These are phyloP conservation scores for Microtus ochrogaster DNA, from an alignment of 2,113 vertebrate genomes.

Conservation along the genomic window DNA sequence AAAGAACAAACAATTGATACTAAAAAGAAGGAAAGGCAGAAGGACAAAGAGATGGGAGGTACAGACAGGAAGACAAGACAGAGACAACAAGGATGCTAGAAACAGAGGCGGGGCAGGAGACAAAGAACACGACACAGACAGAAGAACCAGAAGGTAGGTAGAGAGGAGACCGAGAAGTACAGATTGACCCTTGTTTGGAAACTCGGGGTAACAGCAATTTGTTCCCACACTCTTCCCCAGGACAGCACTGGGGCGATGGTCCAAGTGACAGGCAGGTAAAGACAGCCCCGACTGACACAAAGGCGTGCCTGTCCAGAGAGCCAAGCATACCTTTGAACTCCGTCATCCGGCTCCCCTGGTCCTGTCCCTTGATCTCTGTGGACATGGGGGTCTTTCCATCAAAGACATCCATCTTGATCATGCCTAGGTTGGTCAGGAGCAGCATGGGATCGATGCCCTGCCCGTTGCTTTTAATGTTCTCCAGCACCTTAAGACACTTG, in stretches of 20 bases:
- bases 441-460: conserved; percentile 92
- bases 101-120: not conserved
- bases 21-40: not conserved
- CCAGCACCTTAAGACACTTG: conserved; percentile 96
- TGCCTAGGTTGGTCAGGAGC: conserved; percentile 91
- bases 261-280: not conserved
- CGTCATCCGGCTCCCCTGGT: conserved; percentile 24
- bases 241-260: not conserved
- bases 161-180: not conserved
- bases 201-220: too few relatives aligned
- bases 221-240: not conserved
- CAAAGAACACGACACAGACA: not conserved
- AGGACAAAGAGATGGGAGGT: not conserved
- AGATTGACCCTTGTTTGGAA: not conserved
- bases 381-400: conserved; percentile 86
- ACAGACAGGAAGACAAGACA: not conserved
- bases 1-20: not conserved
- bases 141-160: not conserved
- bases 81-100: not conserved
- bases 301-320: not conserved
- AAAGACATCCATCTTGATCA: conserved; percentile 92
- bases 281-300: not conserved
- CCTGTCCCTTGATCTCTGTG: conserved; percentile 50
- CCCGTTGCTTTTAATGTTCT: conserved; percentile 90
- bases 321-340: conserved; percentile 85